Evolutionary conservation across 2,797 vertebrate species (phyloP), one percentile per base, ranked within the genome.

Genomic region (Neopelma chrysocephalum): DNA sequence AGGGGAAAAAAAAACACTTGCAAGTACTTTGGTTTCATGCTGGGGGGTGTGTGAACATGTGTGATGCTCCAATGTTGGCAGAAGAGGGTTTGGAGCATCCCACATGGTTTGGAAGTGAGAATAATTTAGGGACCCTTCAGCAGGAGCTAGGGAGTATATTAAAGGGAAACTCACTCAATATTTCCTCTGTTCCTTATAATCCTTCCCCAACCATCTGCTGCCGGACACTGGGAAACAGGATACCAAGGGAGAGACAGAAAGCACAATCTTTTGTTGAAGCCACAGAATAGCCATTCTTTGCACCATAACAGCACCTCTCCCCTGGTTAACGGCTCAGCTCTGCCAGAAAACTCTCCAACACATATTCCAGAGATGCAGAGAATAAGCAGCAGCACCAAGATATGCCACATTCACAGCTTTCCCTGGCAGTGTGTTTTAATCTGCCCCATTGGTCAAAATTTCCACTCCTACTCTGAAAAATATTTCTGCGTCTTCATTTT

Each of bases 381-480:
- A 75, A 16, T 36, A 62, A 58, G 65, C n/a, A 82, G 17, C 50
- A 50, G 83, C 58, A 36, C 14, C 31, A 5, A 73, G 71, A 76
- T 50, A 23, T 0, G 42, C 90, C 86, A 80, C 9, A 10, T 15
- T 36, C 91, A 79, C 66, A 45, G 56, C 47, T 70, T 77, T 79
- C 60, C 84, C 23, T 4, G 48, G 36, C 2, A 62, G 66, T 62
- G 42, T 40, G 38, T 10, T 62, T 29, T 31, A 62, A 31, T 11
- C 78, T 70, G 70, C 31, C 70, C 83, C 42, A 71, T 56, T 75
- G 68, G 31, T 89, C 84, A 20, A 53, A 45, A 92, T 42, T 90
- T 78, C 90, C 94, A 89, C 75, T 94, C 91, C 51, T 42, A 42
- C 87, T 92, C 92, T 89, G 69, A 58, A 69, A 95, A 94, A 82